Evolutionary conservation across 1,140 invertebrate species (phyloP).

Genomic region (Drosophila dunni): DNA sequence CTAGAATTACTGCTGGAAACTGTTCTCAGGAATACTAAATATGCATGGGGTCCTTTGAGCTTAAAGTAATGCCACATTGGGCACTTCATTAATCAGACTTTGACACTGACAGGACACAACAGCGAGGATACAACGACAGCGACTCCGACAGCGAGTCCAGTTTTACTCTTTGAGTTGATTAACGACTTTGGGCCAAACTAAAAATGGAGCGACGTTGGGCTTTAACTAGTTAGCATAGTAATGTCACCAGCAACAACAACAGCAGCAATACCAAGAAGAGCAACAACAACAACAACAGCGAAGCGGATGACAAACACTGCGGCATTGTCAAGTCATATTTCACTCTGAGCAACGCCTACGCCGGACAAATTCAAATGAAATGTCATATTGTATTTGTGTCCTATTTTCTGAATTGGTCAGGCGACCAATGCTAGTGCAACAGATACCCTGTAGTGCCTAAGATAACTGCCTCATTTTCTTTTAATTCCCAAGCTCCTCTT

Average conservation of each 20-base stretch:
- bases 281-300: slow-evolving; percentile 11
- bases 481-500: too few relatives aligned
- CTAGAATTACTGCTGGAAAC: slow-evolving; percentile 5
- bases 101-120: slow-evolving; percentile 42
- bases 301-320: slow-evolving; percentile 26
- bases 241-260: slow-evolving; percentile 7
- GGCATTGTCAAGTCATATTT: slow-evolving; percentile 77
- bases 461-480: too few relatives aligned
- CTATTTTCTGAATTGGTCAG: slow-evolving; percentile 13
- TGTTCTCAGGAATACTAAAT: not conserved
- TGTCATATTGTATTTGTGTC: slow-evolving; percentile 70
- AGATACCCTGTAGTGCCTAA: not conserved
- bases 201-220: not conserved
- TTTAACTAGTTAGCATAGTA: slow-evolving; percentile 45
- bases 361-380: slow-evolving; percentile 70
- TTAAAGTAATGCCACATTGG: slow-evolving; percentile 26
- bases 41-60: slow-evolving; percentile 3
- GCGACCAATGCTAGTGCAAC: not conserved
- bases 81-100: slow-evolving; percentile 57
- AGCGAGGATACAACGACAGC: not conserved
- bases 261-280: not conserved
- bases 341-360: slow-evolving; percentile 65
- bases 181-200: slow-evolving; percentile 32
- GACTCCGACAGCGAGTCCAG: slow-evolving; percentile 17
- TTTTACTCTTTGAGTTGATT: slow-evolving; percentile 54